Evolutionary conservation across 2,888 invertebrate species (phyloP).

Genomic region (Drosophila lacicola): DNA sequence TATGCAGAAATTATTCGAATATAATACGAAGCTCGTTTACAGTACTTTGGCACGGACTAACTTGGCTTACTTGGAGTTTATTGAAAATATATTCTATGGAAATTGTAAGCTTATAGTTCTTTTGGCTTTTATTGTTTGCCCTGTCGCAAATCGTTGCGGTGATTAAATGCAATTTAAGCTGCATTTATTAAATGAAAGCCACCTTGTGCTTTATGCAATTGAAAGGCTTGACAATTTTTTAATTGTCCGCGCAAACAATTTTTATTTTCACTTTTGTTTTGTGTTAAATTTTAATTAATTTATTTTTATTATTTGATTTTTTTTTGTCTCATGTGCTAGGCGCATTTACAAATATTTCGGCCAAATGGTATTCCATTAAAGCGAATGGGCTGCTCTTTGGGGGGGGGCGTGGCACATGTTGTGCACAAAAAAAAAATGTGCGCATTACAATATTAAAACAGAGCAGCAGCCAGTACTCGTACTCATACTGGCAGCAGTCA

Average conservation of each 20-base stretch:
- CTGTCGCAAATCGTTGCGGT: conserved; percentile 41
- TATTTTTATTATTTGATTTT: conserved; percentile 12
- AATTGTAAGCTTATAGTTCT: neutral
- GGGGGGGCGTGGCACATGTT: neutral
- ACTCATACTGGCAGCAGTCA: conserved; percentile 51
- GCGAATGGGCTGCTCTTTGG: conserved; percentile 17
- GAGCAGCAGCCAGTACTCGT: conserved; percentile 32
- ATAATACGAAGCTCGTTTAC: no score
- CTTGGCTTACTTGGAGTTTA: neutral
- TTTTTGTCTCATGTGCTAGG: conserved; percentile 26
- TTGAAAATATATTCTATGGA: neutral
- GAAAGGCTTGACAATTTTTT: conserved; percentile 49
- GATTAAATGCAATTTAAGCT: conserved; percentile 75
- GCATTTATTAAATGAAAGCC: conserved; percentile 60
- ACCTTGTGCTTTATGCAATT: conserved; percentile 46
- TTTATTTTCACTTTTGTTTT: conserved; percentile 3
- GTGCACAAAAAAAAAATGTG: conserved; percentile 39
- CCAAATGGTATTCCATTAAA: conserved; percentile 74
- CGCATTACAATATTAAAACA: conserved; percentile 78
- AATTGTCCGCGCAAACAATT: conserved; percentile 50
- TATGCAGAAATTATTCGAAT: no score
- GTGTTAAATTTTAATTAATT: conserved; percentile 34
- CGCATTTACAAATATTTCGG: conserved; percentile 47
- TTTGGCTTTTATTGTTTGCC: conserved; percentile 14
- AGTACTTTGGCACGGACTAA: no score